phyloP scores from a whole-genome alignment of 2,888 invertebrate species.

The Tipula confusa region DNA sequence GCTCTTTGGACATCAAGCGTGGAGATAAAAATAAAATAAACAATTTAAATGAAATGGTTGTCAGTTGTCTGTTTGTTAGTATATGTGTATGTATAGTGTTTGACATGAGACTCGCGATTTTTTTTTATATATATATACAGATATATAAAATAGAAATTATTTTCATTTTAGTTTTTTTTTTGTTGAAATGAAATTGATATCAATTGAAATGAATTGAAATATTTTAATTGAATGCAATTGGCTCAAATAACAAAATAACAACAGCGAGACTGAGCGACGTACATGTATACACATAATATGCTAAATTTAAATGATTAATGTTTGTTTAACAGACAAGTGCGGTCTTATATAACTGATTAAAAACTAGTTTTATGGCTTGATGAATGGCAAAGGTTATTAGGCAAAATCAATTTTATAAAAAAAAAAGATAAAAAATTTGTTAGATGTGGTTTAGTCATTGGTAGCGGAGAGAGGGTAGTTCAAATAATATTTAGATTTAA shows the following conservation, averaged over 20 bases:
- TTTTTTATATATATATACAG: not conserved
- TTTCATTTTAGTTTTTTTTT: not conserved
- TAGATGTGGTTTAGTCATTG: no score
- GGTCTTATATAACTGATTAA: not conserved
- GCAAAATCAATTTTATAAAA: not conserved
- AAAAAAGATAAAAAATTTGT: no score
- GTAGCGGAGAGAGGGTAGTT: no score
- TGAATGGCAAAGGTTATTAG: not conserved
- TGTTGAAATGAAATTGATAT: not conserved
- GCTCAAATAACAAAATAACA: not conserved
- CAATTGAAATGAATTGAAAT: slow-evolving; percentile 20
- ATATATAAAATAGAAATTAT: not conserved
- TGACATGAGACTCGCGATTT: not conserved
- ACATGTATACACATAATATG: no score
- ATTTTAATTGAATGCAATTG: not conserved
- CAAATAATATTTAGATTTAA: no score
- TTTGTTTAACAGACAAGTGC: slow-evolving; percentile 1
- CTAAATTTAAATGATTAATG: not conserved
- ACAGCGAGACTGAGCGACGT: not conserved
- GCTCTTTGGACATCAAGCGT: not conserved
- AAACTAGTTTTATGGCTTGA: not conserved
- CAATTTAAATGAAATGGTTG: not conserved
- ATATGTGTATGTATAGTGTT: not conserved
- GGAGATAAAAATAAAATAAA: not conserved
- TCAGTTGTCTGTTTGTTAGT: not conserved